These are phyloP conservation scores for Drosophila yooni DNA, from an alignment of 2,888 invertebrate species.

Conservation along the genomic window DNA sequence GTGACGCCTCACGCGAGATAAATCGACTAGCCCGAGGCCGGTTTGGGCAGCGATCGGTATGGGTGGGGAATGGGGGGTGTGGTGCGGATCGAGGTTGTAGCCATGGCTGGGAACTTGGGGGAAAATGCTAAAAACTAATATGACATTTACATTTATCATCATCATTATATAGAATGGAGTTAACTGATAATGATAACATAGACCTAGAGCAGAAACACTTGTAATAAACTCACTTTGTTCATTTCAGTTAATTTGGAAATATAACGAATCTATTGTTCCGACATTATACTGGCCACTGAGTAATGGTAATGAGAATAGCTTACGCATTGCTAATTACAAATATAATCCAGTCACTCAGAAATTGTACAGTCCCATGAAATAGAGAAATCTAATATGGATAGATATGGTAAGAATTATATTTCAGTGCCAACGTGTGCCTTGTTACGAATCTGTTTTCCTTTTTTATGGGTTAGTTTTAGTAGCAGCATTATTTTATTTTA, in stretches of 20 bases:
- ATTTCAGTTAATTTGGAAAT: not conserved
- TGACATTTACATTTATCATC: slow-evolving; percentile 40
- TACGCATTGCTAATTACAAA: not conserved
- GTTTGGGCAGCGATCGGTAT: slow-evolving; percentile 1
- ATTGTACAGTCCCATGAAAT: not conserved
- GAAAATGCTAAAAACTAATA: slow-evolving; percentile 41
- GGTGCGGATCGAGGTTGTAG: not conserved
- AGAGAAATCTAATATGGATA: not conserved
- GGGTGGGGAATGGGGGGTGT: not conserved
- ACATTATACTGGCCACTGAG: not conserved
- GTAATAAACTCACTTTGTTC: not conserved
- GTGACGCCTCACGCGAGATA: slow-evolving; percentile 79
- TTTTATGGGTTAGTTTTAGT: slow-evolving; percentile 11
- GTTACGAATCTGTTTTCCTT: not conserved
- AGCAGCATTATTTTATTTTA: not conserved
- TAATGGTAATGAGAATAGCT: not conserved
- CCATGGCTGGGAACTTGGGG: not conserved
- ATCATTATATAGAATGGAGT: slow-evolving; percentile 5
- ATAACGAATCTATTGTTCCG: not conserved
- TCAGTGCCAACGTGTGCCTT: slow-evolving; percentile 13
- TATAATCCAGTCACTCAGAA: not conserved
- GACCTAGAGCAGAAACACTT: not conserved
- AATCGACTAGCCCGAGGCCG: slow-evolving; percentile 30
- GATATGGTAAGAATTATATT: slow-evolving; percentile 28
- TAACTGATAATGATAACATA: not conserved